phyloP scores from a whole-genome alignment of 2,797 vertebrate genomes.

The Myotis findleyi region DNA sequence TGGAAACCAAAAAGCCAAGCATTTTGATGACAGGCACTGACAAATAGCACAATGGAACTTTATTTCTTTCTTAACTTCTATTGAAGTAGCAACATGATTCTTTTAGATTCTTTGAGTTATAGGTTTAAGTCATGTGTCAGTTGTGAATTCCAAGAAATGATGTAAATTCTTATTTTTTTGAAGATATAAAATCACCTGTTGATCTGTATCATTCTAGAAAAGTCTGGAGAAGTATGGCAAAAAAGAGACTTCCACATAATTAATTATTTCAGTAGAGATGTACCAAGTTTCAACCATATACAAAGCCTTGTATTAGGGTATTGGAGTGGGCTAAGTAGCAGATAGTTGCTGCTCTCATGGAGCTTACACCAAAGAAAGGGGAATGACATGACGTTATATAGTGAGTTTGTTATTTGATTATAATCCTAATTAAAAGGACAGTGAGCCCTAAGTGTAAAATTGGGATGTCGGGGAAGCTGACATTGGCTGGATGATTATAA shows the following conservation, averaged over 20 bases:
- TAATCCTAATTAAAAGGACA: background rate
- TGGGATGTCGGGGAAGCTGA: background rate
- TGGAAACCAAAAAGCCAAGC: constrained; percentile 21
- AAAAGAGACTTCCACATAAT: background rate
- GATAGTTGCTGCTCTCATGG: background rate
- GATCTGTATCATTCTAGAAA: background rate
- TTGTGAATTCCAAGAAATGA: background rate
- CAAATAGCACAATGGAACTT: background rate
- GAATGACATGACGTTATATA: background rate
- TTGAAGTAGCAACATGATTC: background rate
- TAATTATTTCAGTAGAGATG: background rate
- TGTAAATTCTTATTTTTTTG: constrained; percentile 12
- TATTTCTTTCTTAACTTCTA: constrained; percentile 6
- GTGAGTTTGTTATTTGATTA: background rate
- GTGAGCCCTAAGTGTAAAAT: background rate
- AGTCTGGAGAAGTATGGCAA: background rate
- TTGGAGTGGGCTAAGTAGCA: background rate
- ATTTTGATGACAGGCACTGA: constrained; percentile 36
- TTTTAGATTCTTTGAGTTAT: constrained; percentile 36
- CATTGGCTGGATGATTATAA: background rate
- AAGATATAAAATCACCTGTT: background rate
- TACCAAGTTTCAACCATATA: background rate
- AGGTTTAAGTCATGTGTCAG: background rate
- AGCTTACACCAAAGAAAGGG: background rate
- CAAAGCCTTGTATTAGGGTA: background rate